Base-by-base conservation (phyloP, 2,888 invertebrate species). In the Limnephilus rhombicus region DNA sequence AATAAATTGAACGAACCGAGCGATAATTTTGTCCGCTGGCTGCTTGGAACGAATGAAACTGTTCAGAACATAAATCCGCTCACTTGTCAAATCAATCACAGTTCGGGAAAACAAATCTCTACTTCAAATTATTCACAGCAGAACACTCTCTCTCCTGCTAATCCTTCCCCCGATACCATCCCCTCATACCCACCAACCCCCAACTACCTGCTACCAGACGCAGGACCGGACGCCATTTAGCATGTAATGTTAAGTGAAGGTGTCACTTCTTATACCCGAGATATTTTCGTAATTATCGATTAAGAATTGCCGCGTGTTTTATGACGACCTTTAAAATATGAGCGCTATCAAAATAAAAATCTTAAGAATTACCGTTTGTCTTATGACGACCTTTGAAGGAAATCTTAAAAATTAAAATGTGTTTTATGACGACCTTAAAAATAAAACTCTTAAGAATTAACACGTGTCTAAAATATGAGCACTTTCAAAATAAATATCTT, bases 61-160 rank as follows among this genome's bases (percentile, higher is more conserved):
- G 68, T 24, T 68, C 68, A 24, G 82, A 41, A 24, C 81, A 90
- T 90, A 81, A 90, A 82, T 90, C 90, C 83, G n/a, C 37, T 34
- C 53, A 53, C 18, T 18, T 90, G 90, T 90, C 90, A 90, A 83
- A 90, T 90, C 90, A 83, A 90, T 90, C 90, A 90, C 83, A 49
- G 90, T 53, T 88, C 83, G 83, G 82, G 81, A 53, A 45, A 90
- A 90, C 90, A 90, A 90, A 90, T 90, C 83, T 90, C 83, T 90
- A 83, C 53, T 83, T 90, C 49, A 37, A 90, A 90, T 90, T 90
- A 90, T 90, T 90, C 90, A 83, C 90, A 41, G 90, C 53, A 68
- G 88, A 88, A 53, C 68, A 53, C 88, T 88, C 88, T 41, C 37
- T 31, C 29, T 24, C 88, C 29, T 31, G 53, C 68, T 88, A 53